A percentile compares a stretch with the other conserved stretches of the same genome.
Conservation (phyloP, 2,113 vertebrate species). For the Seriola quinqueradiata region DNA sequence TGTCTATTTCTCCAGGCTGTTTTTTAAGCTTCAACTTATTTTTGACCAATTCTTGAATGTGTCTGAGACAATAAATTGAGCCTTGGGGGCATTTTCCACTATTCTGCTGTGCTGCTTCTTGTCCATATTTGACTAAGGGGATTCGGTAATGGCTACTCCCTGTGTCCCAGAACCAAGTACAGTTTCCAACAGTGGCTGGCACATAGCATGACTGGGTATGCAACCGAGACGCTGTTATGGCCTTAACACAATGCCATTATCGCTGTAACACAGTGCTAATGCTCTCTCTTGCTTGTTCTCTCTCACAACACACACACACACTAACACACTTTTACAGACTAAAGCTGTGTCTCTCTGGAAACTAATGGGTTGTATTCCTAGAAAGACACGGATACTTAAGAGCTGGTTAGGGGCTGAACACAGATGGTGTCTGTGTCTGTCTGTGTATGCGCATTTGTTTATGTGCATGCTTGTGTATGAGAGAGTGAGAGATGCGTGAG, state of each 20-base stretch:
- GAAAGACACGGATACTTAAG: conserved; percentile 71
- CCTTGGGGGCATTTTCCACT: conserved; percentile 50
- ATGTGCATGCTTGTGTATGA: background rate
- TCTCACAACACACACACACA: conserved; percentile 30
- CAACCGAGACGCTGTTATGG: conserved; percentile 68
- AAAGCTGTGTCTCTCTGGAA: conserved; percentile 61
- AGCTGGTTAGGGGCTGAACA: conserved; percentile 63
- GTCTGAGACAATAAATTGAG: conserved; percentile 55
- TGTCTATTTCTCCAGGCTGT: conserved; percentile 20
- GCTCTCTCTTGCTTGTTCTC: conserved; percentile 53
- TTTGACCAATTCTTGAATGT: conserved; percentile 47
- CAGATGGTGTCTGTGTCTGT: conserved; percentile 47
- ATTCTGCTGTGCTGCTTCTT: conserved; percentile 52
- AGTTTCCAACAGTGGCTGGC: conserved; percentile 66
- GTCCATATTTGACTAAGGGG: conserved; percentile 70
- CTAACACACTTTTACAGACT: conserved; percentile 32
- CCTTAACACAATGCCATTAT: conserved; percentile 72
- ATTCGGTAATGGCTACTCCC: conserved; percentile 68
- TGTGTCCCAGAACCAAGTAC: conserved; percentile 61
- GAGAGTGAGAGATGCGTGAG: conserved; percentile 23
- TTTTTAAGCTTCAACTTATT: conserved; percentile 37
- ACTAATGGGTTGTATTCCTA: conserved; percentile 70
- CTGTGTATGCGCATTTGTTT: background rate
- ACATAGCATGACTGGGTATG: conserved; percentile 61
- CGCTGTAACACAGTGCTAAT: conserved; percentile 71